Evolutionary conservation across 1,140 invertebrate genomes (phyloP).

Genomic region (Nasonia giraulti): DNA sequence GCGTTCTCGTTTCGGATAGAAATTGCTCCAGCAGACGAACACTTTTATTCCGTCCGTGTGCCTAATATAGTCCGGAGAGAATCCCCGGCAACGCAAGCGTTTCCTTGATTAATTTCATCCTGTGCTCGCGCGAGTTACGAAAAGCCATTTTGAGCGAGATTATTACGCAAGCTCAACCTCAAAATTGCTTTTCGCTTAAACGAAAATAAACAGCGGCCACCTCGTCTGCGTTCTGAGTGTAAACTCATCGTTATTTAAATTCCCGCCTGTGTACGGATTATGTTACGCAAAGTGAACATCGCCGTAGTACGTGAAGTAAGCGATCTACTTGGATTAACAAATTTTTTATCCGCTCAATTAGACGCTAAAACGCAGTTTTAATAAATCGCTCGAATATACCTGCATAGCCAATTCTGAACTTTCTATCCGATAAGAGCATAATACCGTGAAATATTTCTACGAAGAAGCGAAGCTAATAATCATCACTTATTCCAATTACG

Average conservation of each 20-base stretch:
- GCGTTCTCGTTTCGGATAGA: constrained; percentile 24
- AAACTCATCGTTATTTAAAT: neutral
- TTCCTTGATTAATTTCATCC: constrained; percentile 45
- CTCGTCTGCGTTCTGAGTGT: neutral
- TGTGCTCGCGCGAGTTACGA: neutral
- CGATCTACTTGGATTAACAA: no score
- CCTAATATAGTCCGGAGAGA: constrained; percentile 17
- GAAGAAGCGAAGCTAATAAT: no score
- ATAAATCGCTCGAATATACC: no score
- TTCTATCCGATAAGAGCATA: no score
- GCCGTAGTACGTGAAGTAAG: no score
- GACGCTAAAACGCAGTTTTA: neutral
- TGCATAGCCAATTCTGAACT: no score
- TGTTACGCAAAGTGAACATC: neutral
- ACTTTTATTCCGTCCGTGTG: constrained; percentile 6
- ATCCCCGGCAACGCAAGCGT: constrained; percentile 20
- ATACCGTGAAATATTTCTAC: no score
- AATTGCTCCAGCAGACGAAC: neutral
- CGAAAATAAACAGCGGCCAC: constrained; percentile 3
- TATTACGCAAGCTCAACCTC: constrained; percentile 21
- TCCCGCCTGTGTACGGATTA: neutral
- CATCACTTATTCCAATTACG: neutral
- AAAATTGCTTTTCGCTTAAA: constrained; percentile 36
- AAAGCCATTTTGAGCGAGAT: constrained; percentile 27
- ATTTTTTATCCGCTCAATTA: no score